Conservation (phyloP, 2,113 vertebrate species). For the Castor canadensis region DNA sequence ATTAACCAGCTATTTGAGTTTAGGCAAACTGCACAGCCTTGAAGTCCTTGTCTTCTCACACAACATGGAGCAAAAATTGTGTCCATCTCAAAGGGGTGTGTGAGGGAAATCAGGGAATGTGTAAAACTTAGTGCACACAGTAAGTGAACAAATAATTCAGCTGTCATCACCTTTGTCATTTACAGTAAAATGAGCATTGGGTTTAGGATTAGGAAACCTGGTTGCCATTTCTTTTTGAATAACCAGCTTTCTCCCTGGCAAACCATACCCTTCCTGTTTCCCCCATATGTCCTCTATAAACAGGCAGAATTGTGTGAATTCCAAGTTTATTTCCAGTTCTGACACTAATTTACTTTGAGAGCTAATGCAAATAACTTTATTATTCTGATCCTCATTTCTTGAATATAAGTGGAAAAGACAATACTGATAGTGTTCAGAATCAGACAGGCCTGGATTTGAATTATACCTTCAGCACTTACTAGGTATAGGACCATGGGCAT, state of each 20-base stretch:
- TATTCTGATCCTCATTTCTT: neutral
- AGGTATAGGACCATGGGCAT: neutral
- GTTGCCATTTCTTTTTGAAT: slow-evolving; percentile 14
- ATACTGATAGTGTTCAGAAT: neutral
- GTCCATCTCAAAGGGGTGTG: neutral
- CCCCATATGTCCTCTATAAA: neutral
- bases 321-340: neutral
- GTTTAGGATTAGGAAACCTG: neutral
- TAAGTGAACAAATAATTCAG: neutral
- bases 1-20: neutral
- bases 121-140: neutral
- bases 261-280: neutral
- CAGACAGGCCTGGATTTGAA: neutral
- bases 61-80: neutral
- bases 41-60: neutral
- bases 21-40: neutral
- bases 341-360: neutral
- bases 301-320: neutral
- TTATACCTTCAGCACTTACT: neutral
- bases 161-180: neutral
- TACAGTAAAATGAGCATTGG: neutral
- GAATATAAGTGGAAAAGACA: neutral
- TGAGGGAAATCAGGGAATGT: neutral
- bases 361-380: neutral
- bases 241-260: neutral